Evolutionary conservation across 2,797 vertebrate genomes (phyloP), one percentile per base, ranked within the genome.

Genomic region (Parambassis ranga): DNA sequence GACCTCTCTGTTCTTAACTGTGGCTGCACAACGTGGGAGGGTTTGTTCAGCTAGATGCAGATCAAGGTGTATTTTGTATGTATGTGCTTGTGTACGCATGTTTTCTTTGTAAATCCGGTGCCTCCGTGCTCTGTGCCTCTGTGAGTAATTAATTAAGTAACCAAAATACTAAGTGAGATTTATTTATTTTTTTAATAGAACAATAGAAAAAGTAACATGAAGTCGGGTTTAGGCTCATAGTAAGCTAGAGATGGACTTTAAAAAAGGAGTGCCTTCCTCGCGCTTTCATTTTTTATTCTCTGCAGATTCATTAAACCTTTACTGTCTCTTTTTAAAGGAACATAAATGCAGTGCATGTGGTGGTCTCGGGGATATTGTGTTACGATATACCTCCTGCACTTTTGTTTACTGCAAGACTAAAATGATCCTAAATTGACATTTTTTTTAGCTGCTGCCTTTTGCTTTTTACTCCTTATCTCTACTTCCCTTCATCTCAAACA

Each of bases 1-100:
- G 20, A 84, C 65, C 83, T 72, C 74, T 71, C 51, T 86, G 75
- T 83, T 90, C 83, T 80, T 84, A 85, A 82, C 81, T 67, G 72
- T 61, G 71, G 79, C 64, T 74, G 61, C 65, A 58, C 53, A 49
- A 76, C 18, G 79, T 84, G 76, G 81, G 76, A 75, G 75, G 75
- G 68, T 69, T 80, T 78, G 64, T 65, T 82, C 57, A 51, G 57
- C 73, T 52, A 42, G 46, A 72, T 73, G 61, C 73, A 83, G 86
- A 90, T 91, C 82, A 90, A 90, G 84, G 81, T 75, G 73, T 43
- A 53, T 65, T n/a, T 65, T 64, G 22, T 64, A 41, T 36, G 52
- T 60, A 51, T 57, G 36, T 48, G 14, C 50, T 50, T 74, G 2
- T 73, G 38, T 51, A 20, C 33, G 50, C 10, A 16, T 50, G 37